Conservation (phyloP, 2,888 invertebrate species). For the Yponomeuta sedellus region DNA sequence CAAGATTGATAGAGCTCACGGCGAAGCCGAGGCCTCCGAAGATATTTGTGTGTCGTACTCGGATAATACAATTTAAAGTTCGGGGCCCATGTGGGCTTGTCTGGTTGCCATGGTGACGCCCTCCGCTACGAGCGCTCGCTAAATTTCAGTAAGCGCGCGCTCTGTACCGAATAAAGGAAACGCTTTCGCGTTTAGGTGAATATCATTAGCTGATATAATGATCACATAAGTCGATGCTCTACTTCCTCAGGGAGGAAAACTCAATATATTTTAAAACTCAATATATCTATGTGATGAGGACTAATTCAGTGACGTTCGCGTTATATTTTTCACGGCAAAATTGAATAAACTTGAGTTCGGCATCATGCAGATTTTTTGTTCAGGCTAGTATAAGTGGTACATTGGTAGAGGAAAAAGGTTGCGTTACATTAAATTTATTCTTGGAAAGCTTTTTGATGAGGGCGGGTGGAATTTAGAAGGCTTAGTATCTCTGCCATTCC, state of each 20-base stretch:
- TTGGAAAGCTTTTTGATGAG: not conserved
- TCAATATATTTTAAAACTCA: slow-evolving; percentile 8
- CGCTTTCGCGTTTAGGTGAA: slow-evolving; percentile 71
- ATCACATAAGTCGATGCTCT: slow-evolving; percentile 28
- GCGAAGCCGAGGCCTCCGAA: slow-evolving; percentile 33
- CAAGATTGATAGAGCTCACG: slow-evolving; percentile 41
- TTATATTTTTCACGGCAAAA: too few relatives aligned
- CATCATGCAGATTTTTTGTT: too few relatives aligned
- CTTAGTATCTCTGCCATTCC: not conserved
- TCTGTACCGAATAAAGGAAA: slow-evolving; percentile 62
- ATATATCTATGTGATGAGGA: slow-evolving; percentile 6
- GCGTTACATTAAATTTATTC: not conserved
- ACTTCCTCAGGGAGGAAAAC: slow-evolving; percentile 19
- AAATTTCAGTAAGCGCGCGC: slow-evolving; percentile 64
- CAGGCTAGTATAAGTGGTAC: not conserved
- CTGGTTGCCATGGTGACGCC: slow-evolving; percentile 69
- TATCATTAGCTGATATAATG: slow-evolving; percentile 62
- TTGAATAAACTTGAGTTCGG: not conserved
- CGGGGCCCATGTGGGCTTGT: slow-evolving; percentile 67
- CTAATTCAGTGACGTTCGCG: too few relatives aligned
- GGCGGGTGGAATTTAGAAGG: not conserved
- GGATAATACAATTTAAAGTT: slow-evolving; percentile 74
- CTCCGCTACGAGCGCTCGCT: slow-evolving; percentile 45
- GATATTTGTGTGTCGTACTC: slow-evolving; percentile 50
- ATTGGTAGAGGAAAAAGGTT: not conserved